Conservation (phyloP, 64 coral and sea anemone genomes). For the Montipora foliosa region DNA sequence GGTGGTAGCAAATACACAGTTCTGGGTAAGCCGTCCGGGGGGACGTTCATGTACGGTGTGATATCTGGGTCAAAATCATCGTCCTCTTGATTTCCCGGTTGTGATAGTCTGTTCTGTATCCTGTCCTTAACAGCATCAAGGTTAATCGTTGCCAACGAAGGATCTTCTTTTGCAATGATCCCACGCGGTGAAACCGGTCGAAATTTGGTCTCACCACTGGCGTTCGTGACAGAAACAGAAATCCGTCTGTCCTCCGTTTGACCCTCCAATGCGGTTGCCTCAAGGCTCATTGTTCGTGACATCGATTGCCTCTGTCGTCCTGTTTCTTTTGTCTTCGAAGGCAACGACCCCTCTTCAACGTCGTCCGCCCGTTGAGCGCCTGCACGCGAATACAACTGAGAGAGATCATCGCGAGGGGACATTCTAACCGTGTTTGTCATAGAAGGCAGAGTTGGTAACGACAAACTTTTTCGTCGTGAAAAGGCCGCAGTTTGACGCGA, state of each 20-base stretch:
- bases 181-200: not conserved
- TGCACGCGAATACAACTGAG: not conserved
- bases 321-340: not conserved
- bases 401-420: not conserved
- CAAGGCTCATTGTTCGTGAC: not conserved
- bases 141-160: constrained; percentile 36
- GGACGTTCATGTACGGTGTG: constrained; percentile 85
- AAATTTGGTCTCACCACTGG: constrained; percentile 21
- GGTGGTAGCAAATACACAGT: constrained; percentile 91
- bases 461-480: constrained; percentile 34
- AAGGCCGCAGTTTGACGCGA: not conserved
- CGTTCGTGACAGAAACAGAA: constrained; percentile 19
- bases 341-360: not conserved
- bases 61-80: constrained; percentile 62
- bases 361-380: not conserved
- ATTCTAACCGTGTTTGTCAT: not conserved
- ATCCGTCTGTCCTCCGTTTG: not conserved
- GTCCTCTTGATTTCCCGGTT: not conserved
- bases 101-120: constrained; percentile 75
- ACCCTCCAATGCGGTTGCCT: not conserved
- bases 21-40: constrained; percentile 88
- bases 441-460: constrained; percentile 43
- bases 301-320: not conserved
- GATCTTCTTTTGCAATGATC: constrained; percentile 34
- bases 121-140: constrained; percentile 78